Conservation (phyloP, 2,113 vertebrate genomes). For the Brachyhypopomus occidentalis region DNA sequence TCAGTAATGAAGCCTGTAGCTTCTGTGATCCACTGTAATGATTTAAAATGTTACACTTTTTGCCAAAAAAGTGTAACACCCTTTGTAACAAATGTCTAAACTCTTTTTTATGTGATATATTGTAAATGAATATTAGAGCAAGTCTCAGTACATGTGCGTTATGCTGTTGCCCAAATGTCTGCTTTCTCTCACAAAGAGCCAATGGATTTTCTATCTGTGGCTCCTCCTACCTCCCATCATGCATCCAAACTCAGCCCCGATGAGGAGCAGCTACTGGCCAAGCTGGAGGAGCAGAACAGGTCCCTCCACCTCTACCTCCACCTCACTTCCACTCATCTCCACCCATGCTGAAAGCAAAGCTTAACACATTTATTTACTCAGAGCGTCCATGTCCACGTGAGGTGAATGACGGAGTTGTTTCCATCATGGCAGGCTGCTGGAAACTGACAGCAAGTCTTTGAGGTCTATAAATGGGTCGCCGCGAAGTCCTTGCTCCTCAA, state of each 20-base stretch:
- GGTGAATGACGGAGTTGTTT: neutral
- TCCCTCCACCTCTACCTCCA: neutral
- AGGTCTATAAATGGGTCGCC: constrained; percentile 9
- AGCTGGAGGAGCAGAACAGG: constrained; percentile 50
- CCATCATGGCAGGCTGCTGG: constrained; percentile 20
- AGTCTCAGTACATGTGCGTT: neutral
- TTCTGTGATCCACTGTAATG: no score
- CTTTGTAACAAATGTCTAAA: no score
- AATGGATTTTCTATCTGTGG: constrained; percentile 26
- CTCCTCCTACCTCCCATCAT: neutral
- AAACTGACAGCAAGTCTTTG: constrained; percentile 40
- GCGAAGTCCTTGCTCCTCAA: constrained; percentile 18
- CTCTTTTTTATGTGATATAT: neutral
- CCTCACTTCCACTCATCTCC: neutral
- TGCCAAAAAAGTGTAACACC: no score
- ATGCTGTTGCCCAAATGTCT: neutral
- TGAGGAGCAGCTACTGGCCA: constrained; percentile 37
- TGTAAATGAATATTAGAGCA: neutral
- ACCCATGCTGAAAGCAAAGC: neutral
- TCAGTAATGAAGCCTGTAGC: neutral
- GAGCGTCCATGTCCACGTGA: no score
- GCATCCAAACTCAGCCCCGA: constrained; percentile 22
- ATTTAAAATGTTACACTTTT: no score
- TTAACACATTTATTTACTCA: neutral
- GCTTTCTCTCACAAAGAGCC: neutral